These are phyloP conservation scores for Cervus canadensis DNA, from an alignment of 2,113 vertebrate genomes.

Conservation along the genomic window DNA sequence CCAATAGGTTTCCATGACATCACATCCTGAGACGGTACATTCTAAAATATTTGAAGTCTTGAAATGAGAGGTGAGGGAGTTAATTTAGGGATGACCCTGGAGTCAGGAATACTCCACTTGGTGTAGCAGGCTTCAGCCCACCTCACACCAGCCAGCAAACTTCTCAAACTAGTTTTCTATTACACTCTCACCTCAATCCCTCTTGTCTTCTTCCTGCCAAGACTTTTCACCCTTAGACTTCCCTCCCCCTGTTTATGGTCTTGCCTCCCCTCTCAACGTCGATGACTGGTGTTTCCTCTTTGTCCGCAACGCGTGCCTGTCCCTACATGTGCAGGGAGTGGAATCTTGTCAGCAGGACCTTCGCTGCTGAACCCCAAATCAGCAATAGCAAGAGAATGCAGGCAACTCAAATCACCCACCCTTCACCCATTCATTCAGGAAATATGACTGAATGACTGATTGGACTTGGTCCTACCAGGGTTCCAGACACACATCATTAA, in stretches of 20 bases:
- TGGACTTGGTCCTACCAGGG: accelerated
- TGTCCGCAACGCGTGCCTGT: background rate
- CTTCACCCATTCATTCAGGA: background rate
- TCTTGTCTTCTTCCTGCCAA: background rate
- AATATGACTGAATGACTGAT: background rate
- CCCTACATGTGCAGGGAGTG: background rate
- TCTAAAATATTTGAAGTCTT: background rate
- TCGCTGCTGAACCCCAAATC: background rate
- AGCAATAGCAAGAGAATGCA: background rate
- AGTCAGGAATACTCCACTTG: background rate
- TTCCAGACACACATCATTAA: background rate
- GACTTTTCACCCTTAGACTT: background rate
- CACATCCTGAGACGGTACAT: no score
- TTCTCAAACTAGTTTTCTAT: background rate
- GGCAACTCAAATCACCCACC: background rate
- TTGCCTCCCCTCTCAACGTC: background rate
- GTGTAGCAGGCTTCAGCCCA: background rate
- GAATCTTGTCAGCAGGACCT: background rate
- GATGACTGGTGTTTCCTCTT: no score
- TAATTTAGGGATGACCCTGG: background rate
- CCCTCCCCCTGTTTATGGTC: background rate
- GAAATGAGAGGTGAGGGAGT: background rate
- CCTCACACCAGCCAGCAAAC: accelerated
- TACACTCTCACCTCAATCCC: no score
- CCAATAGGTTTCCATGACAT: background rate